Evolutionary conservation across 2,113 vertebrate genomes (phyloP), one percentile per base, ranked within the genome.

Genomic region (Megaptera novaeangliae): DNA sequence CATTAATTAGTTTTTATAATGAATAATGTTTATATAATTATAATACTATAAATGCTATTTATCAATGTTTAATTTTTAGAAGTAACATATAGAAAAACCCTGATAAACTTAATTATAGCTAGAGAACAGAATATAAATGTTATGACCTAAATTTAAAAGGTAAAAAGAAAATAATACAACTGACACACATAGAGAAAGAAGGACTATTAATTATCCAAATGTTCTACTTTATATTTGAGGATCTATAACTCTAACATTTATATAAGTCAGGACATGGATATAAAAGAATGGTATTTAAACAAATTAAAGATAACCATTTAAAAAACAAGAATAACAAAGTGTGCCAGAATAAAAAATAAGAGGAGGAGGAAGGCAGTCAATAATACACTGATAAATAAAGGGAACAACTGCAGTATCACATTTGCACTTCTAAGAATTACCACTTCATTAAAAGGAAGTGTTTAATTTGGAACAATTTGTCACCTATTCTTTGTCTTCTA

Each of bases 1-100:
- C 59, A 59, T 95, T 93, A 97, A 91, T 96, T 83, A 94, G 59
- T 71, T 93, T 91, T 72, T 49, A 66, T n/a, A 91, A 91, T 93
- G 68, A 83, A 84, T 93, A 94, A 34, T 96, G 72, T 85, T 95
- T 93, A 34, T 75, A 82, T 78, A 96, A 78, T 86, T 18, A 52
- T 84, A 91, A 59, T 78, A 31, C 2, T 74, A 18, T 64, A 80
- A 87, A 39, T 97, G 49, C 14, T 86, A 39, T 61, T 95, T 74
- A 95, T 55, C 36, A 44, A 25, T 78, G 5, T 69, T 95, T 87
- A 61, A 52, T 68, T 92, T 81, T 82, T 80, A 44, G 15, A 82
- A 17, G 14, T 52, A 91, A 84, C 18, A 55, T 7, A 34, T 21
- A 93, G 29, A 78, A 96, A 94, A 83, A 20, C 68, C 1, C 20